A percentile compares a stretch with the other conserved stretches of the same genome.
Evolutionary conservation across 2,888 invertebrate species (phyloP).

Genomic region (Orthosia gracilis): DNA sequence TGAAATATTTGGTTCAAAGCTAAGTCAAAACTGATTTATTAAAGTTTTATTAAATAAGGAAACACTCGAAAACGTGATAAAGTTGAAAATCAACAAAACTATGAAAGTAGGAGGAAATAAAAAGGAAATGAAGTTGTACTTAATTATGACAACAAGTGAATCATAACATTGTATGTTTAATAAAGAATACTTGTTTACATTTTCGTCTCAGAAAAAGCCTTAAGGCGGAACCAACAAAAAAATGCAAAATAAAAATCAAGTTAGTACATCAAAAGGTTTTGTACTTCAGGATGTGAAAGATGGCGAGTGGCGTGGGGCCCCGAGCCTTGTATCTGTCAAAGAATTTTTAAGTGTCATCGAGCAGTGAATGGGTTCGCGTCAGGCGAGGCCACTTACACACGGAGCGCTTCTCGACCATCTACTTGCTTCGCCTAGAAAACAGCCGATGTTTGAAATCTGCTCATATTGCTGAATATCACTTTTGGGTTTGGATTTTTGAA

Average conservation of each 20-base stretch:
- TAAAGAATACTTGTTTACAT: neutral
- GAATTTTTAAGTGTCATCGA: conserved; percentile 87
- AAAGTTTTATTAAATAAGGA: too few relatives aligned
- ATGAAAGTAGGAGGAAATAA: too few relatives aligned
- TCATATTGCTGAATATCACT: conserved; percentile 66
- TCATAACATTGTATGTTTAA: neutral
- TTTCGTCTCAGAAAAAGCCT: conserved; percentile 7
- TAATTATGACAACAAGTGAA: neutral
- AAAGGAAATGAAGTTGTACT: too few relatives aligned
- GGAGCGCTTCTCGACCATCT: conserved; percentile 78
- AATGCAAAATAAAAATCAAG: conserved; percentile 47
- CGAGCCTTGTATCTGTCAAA: conserved; percentile 83
- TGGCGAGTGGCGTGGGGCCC: conserved; percentile 57
- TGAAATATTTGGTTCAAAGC: too few relatives aligned
- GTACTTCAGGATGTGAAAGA: conserved; percentile 65
- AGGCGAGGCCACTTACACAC: conserved; percentile 86
- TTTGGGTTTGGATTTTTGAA: conserved; percentile 54
- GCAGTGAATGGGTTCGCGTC: conserved; percentile 78
- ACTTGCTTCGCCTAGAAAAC: conserved; percentile 67
- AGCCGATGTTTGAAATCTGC: conserved; percentile 69
- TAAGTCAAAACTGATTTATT: too few relatives aligned
- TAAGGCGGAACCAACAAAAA: conserved; percentile 28
- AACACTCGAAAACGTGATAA: too few relatives aligned
- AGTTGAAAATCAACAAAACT: too few relatives aligned
- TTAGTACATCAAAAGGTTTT: conserved; percentile 67